phyloP scores from a whole-genome alignment of 2,113 vertebrate species.

The Tretioscincus oriximinensis region DNA sequence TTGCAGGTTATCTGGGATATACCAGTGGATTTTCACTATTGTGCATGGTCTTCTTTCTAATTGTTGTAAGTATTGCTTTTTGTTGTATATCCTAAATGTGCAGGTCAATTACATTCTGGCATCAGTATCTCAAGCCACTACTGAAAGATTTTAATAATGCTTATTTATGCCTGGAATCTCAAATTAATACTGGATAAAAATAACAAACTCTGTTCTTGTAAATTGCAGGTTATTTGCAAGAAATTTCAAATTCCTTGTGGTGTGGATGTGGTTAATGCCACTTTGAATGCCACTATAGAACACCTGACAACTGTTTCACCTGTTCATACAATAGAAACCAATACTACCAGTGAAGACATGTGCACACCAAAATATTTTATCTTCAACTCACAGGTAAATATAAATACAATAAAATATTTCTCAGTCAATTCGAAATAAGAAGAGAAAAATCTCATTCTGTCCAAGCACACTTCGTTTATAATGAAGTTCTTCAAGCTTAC shows the following conservation, averaged over 20 bases:
- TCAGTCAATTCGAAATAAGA: background rate
- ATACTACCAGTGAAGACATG: constrained; percentile 66
- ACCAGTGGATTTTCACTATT: constrained; percentile 95
- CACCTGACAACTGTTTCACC: constrained; percentile 18
- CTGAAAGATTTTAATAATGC: background rate
- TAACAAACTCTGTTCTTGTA: constrained; percentile 13
- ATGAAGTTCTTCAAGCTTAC: background rate
- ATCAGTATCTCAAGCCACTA: too few species aligned
- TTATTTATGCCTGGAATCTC: background rate
- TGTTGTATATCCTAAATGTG: background rate
- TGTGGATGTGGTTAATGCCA: constrained; percentile 65
- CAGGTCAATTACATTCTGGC: constrained; percentile 1
- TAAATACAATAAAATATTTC: background rate
- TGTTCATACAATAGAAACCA: constrained; percentile 28
- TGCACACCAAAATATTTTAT: constrained; percentile 92
- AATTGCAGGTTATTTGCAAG: constrained; percentile 91
- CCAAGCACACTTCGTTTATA: background rate
- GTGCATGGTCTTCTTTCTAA: constrained; percentile 97
- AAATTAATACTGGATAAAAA: background rate
- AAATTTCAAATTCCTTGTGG: constrained; percentile 92
- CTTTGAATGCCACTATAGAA: constrained; percentile 66
- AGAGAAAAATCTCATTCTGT: constrained; percentile 7
- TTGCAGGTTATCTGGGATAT: constrained; percentile 92
- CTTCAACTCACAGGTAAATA: constrained; percentile 89
- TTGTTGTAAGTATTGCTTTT: constrained; percentile 85